Base-by-base conservation (phyloP, 1,140 invertebrate species). In the Mycetomoellerius zeteki region DNA sequence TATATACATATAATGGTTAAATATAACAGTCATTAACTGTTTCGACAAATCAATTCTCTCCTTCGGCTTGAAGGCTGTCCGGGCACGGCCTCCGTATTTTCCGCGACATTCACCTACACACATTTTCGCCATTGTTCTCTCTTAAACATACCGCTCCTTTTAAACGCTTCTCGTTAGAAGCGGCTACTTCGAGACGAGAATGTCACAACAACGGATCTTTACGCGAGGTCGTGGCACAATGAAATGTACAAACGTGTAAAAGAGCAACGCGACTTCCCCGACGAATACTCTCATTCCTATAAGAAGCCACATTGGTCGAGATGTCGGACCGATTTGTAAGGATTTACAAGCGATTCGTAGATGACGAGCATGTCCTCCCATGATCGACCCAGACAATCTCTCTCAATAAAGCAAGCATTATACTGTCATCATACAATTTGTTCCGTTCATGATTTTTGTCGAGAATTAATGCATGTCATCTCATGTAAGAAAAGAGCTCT, bases 71-170 rank as follows among this genome's bases (percentile, higher is more conserved):
- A 67, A 86, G 56, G 76, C 62, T 71, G 4, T 47, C 58, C 80
- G 27, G 33, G 47, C 24, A 75, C 56, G 86, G 62, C 81, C 80
- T 75, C 60, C 80, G 37, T 64, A 62, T 69, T 87, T 85, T 85
- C 80, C 71, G 50, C 60, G 58, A 81, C 56, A 47, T 76, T 67
- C 58, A 85, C 86, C 71, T 60, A 76, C 86, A 69, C 80, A 75
- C 37, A 50, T 85, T 85, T 84, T 76, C 60, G 21, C 86, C 82
- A 88, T 88, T 88, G 86, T 88, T 85, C 62, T 24, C 19, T 24
- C 24, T 85, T 33, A 75, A 82, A 84, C 69, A 52, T 47, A 58
- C 78, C 80, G 72, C 71, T 85, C 86, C 86, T 85, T 82, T 81
- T 85, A 56, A 77, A 77, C 72, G 56, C 16, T 58, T 85, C 81